These are phyloP conservation scores for Pogona vitticeps DNA, from an alignment of 2,113 vertebrate genomes.

Conservation along the genomic window DNA sequence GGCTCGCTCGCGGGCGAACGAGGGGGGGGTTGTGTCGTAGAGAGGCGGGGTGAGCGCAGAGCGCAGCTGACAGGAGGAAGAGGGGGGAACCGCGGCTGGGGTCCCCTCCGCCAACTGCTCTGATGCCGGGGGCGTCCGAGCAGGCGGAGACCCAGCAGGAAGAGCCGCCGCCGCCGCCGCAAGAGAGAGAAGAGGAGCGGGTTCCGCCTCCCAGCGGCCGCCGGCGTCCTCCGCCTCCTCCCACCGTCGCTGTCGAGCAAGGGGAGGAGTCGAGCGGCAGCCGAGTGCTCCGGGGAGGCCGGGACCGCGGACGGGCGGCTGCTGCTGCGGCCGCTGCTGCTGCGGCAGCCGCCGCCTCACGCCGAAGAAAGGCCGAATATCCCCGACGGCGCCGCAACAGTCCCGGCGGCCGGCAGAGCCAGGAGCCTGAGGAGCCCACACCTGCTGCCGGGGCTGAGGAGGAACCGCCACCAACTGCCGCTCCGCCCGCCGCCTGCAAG, in stretches of 20 bases:
- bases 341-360: conserved; percentile 12
- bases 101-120: conserved; percentile 61
- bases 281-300: conserved; percentile 45
- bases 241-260: conserved; percentile 3
- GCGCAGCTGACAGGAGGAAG: conserved; percentile 29
- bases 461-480: neutral
- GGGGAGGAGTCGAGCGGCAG: conserved; percentile 43
- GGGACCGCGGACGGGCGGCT: conserved; percentile 35
- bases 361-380: conserved; percentile 49
- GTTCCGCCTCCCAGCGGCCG: conserved; percentile 29
- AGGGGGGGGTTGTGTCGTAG: conserved; percentile 25
- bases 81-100: conserved; percentile 52
- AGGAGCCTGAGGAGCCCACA: conserved; percentile 4
- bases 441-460: neutral
- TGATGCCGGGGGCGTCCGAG: conserved; percentile 71
- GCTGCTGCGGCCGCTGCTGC: neutral
- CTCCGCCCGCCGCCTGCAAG: conserved; percentile 7
- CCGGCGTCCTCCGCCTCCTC: conserved; percentile 38
- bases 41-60: conserved; percentile 45
- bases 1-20: conserved; percentile 45
- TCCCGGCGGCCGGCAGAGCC: conserved; percentile 28
- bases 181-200: conserved; percentile 19
- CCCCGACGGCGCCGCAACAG: conserved; percentile 43
- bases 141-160: conserved; percentile 57
- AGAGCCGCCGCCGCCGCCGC: conserved; percentile 36